These are phyloP conservation scores for Halcyon badia DNA, from an alignment of 2,797 vertebrate genomes.

Conservation along the genomic window DNA sequence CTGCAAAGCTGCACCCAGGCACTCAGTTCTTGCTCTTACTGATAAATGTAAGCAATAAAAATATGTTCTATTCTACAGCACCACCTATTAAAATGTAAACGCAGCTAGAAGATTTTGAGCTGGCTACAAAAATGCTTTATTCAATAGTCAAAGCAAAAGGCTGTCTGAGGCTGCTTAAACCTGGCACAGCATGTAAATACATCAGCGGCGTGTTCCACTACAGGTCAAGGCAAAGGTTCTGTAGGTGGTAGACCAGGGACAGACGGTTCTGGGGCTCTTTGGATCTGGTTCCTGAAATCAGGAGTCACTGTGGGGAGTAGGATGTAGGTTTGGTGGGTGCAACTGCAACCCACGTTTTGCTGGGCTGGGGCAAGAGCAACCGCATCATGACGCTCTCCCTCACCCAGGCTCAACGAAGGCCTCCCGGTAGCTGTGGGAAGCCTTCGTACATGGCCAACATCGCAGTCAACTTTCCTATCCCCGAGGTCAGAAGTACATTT, in stretches of 20 bases:
- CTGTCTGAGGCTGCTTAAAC: slow-evolving; percentile 38
- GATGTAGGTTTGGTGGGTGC: fast-evolving
- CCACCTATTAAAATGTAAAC: slow-evolving; percentile 81
- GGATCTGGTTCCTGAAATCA: fast-evolving
- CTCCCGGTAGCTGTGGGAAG: fast-evolving
- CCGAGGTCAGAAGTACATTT: neutral
- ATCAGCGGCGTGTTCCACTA: neutral
- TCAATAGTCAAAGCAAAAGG: slow-evolving; percentile 17
- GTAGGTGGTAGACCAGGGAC: fast-evolving
- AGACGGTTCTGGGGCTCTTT: neutral
- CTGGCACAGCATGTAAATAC: neutral
- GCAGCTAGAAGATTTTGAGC: slow-evolving; percentile 66
- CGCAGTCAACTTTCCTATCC: fast-evolving
- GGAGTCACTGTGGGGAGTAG: fast-evolving
- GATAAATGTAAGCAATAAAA: slow-evolving; percentile 75
- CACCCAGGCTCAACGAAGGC: neutral
- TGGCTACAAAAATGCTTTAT: slow-evolving; percentile 79
- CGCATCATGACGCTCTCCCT: fast-evolving
- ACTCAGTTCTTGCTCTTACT: neutral
- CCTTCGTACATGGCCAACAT: fast-evolving
- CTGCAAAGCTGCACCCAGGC: slow-evolving; percentile 20
- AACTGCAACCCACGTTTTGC: fast-evolving
- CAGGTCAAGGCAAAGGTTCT: fast-evolving
- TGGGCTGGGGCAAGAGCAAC: fast-evolving
- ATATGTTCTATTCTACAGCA: slow-evolving; percentile 61